These are phyloP conservation scores for Phrynocephalus vlangalii DNA, from an alignment of 2,797 vertebrate genomes.

Conservation along the genomic window DNA sequence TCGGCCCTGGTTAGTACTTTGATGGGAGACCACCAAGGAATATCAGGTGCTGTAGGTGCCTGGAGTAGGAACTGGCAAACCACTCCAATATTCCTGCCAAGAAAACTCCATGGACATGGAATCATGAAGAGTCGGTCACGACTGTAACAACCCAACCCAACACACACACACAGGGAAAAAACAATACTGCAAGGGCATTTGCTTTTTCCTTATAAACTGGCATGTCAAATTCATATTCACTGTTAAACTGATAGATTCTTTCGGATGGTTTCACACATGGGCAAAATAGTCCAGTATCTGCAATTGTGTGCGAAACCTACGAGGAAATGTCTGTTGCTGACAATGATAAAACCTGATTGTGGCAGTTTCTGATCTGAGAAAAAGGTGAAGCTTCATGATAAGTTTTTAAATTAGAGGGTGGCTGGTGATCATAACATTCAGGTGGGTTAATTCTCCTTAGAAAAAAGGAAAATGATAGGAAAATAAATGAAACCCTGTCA, in stretches of 20 bases:
- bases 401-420: conserved; percentile 21
- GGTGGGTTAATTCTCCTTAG: neutral
- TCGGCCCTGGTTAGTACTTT: no score
- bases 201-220: conserved; percentile 16
- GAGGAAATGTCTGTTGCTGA: neutral
- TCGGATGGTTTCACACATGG: conserved; percentile 12
- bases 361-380: neutral
- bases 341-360: neutral
- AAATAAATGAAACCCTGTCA: neutral
- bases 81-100: no score
- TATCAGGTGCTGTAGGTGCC: no score
- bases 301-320: neutral
- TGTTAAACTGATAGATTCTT: conserved; percentile 14
- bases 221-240: conserved; percentile 17
- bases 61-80: no score
- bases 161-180: neutral
- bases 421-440: conserved; percentile 27
- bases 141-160: no score
- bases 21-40: no score
- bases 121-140: no score
- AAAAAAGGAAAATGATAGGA: neutral
- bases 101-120: no score
- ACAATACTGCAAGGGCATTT: conserved; percentile 28
- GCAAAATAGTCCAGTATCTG: neutral
- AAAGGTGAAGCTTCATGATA: neutral